Evolutionary conservation across 2,888 invertebrate species (phyloP).

Genomic region (Callinectes sapidus): DNA sequence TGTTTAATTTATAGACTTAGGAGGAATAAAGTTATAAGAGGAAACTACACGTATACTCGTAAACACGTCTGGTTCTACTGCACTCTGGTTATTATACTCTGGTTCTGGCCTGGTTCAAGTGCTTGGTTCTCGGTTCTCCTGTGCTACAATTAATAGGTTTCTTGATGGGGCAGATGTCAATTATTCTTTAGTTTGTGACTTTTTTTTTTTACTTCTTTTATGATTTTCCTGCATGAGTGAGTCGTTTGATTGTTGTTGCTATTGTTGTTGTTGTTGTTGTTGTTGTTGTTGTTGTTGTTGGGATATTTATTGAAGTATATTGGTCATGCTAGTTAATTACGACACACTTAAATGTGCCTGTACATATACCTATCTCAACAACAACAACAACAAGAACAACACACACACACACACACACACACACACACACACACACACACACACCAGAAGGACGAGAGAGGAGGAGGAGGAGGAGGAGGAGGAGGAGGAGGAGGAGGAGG

Average conservation of each 20-base stretch:
- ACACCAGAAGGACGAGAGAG: background rate
- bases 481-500: background rate
- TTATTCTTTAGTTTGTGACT: background rate
- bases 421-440: background rate
- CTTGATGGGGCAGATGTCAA: background rate
- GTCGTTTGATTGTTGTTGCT: background rate
- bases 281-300: background rate
- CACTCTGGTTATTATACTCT: no score
- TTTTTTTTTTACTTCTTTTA: background rate
- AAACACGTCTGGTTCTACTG: background rate
- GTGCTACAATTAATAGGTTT: background rate
- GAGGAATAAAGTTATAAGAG: background rate
- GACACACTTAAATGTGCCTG: background rate
- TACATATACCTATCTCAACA: background rate
- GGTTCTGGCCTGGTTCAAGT: no score
- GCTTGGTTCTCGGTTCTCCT: background rate
- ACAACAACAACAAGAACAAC: constrained; percentile 36
- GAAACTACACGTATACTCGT: background rate
- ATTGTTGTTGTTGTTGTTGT: background rate
- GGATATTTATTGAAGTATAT: background rate
- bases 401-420: background rate
- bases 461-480: background rate
- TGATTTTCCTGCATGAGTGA: background rate
- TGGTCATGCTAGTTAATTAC: background rate
- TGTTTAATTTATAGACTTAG: background rate